These are phyloP conservation scores for Agrochola lota DNA, from an alignment of 2,888 invertebrate genomes.

Conservation along the genomic window DNA sequence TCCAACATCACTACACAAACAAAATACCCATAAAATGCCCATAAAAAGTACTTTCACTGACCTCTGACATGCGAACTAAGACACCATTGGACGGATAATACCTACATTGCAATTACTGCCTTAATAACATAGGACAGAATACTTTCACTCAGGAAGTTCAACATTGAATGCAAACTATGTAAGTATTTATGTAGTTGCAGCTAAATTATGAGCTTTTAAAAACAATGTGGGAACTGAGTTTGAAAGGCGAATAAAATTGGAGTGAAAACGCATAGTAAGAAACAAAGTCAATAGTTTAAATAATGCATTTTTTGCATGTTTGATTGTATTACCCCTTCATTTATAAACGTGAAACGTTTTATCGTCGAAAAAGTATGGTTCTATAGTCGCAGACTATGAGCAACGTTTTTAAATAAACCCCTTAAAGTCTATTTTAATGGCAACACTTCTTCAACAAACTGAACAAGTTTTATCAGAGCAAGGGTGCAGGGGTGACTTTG, in stretches of 20 bases:
- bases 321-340: too few relatives aligned
- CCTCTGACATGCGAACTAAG: conserved; percentile 54
- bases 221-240: conserved; percentile 24
- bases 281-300: not conserved
- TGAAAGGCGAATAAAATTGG: conserved; percentile 7
- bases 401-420: too few relatives aligned
- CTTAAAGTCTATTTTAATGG: too few relatives aligned
- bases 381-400: too few relatives aligned
- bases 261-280: not conserved
- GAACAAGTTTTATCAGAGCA: too few relatives aligned
- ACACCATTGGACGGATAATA: conserved; percentile 31
- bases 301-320: not conserved
- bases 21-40: conserved; percentile 10
- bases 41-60: conserved; percentile 58
- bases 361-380: too few relatives aligned
- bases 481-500: too few relatives aligned
- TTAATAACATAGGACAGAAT: conserved; percentile 26
- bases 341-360: too few relatives aligned
- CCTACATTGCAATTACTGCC: conserved; percentile 33
- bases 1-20: conserved; percentile 3
- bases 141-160: conserved; percentile 47
- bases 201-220: conserved; percentile 16
- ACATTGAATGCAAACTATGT: not conserved
- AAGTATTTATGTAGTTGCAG: too few relatives aligned
- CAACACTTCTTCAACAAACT: too few relatives aligned